A percentile compares a stretch with the other conserved stretches of the same genome.
phyloP scores from a whole-genome alignment of 1,140 invertebrate species.

The Pteromalus puparum region DNA sequence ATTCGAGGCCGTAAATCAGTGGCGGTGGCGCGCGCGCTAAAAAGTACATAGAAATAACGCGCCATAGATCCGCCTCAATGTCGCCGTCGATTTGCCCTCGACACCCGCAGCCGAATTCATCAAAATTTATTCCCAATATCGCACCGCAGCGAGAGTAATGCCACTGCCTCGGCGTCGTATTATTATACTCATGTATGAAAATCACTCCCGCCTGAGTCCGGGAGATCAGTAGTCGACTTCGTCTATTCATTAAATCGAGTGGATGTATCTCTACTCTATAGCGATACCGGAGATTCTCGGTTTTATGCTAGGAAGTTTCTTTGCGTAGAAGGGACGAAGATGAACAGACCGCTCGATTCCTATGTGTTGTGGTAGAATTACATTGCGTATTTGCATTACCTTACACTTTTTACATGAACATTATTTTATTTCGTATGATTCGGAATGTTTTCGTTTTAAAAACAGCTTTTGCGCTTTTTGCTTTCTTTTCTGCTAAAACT shows the following conservation, averaged over 20 bases:
- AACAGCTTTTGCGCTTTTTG: too few species aligned
- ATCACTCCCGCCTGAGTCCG: too few species aligned
- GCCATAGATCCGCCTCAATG: conserved; percentile 3
- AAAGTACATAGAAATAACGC: conserved; percentile 20
- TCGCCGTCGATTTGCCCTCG: background rate
- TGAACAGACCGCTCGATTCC: too few species aligned
- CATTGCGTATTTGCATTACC: too few species aligned
- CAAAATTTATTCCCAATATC: conserved; percentile 41
- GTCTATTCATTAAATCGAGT: conserved; percentile 23
- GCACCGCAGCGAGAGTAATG: background rate
- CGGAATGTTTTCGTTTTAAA: too few species aligned
- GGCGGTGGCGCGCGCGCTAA: background rate
- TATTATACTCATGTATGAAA: too few species aligned
- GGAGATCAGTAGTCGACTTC: too few species aligned
- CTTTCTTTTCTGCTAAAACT: too few species aligned
- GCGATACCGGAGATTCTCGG: background rate
- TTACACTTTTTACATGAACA: too few species aligned
- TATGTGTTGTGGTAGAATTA: too few species aligned
- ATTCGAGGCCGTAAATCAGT: conserved; percentile 27
- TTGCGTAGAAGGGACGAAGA: too few species aligned
- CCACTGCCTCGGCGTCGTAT: background rate
- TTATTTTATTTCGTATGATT: too few species aligned
- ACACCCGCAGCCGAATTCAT: background rate
- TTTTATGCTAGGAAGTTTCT: background rate
- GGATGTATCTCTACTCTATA: background rate